Conservation (phyloP, 2,888 invertebrate species). For the Linyphia triangularis region DNA sequence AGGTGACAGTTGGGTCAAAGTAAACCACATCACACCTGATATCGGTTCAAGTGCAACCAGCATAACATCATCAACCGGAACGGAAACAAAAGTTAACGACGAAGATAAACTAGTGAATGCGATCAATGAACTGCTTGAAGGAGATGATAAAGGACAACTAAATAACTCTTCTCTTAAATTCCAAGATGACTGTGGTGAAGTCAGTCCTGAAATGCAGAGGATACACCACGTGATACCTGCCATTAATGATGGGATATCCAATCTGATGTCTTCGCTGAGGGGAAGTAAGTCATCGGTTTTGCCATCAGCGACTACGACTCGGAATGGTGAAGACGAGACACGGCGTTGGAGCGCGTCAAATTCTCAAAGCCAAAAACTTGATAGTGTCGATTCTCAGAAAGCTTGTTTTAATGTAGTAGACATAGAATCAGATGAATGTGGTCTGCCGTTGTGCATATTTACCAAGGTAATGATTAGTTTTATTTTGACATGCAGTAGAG, state of each 20-base stretch:
- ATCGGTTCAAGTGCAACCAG: constrained; percentile 72
- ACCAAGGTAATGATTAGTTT: constrained; percentile 84
- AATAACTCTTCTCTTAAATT: constrained; percentile 58
- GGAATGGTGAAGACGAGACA: constrained; percentile 20
- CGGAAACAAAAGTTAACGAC: constrained; percentile 58
- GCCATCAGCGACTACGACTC: constrained; percentile 9
- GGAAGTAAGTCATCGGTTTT: constrained; percentile 65
- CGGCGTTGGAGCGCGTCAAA: constrained; percentile 66
- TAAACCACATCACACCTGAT: constrained; percentile 68
- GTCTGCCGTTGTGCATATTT: constrained; percentile 92
- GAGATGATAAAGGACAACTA: constrained; percentile 47
- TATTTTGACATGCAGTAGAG: no score
- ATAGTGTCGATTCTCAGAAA: constrained; percentile 13
- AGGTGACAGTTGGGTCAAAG: constrained; percentile 72
- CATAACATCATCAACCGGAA: constrained; percentile 62
- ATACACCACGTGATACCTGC: constrained; percentile 33
- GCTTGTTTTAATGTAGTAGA: constrained; percentile 73
- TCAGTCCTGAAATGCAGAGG: not conserved
- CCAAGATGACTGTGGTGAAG: constrained; percentile 38
- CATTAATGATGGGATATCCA: constrained; percentile 56
- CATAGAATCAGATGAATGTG: constrained; percentile 84
- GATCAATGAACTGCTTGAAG: constrained; percentile 64
- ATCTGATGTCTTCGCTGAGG: constrained; percentile 50
- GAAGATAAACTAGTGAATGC: constrained; percentile 67
- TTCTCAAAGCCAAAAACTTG: constrained; percentile 33